A percentile compares a stretch with the other conserved stretches of the same genome.
Evolutionary conservation across 1,140 invertebrate genomes (phyloP).

Genomic region (Drosophila orosa): DNA sequence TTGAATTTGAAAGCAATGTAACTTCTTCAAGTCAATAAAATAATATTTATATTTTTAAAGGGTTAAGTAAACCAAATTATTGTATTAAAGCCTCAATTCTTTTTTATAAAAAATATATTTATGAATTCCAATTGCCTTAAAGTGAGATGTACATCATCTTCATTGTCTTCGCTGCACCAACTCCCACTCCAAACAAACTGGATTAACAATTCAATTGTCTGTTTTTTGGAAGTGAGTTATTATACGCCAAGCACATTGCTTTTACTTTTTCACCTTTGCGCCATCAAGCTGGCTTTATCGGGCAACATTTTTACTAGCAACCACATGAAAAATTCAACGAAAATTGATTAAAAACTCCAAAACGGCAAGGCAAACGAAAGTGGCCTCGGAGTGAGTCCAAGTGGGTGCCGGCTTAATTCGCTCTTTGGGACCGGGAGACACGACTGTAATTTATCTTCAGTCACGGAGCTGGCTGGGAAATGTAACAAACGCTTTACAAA

Average conservation of each 20-base stretch:
- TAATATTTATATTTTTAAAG: too few species aligned
- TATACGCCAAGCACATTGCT: slow-evolving; percentile 52
- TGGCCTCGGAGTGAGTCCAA: slow-evolving; percentile 15
- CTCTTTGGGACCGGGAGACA: slow-evolving; percentile 43
- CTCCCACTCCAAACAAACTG: neutral
- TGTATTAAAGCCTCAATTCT: too few species aligned
- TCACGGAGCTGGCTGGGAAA: slow-evolving; percentile 60
- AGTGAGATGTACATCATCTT: neutral
- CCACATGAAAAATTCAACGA: slow-evolving; percentile 78
- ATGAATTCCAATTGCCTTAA: neutral
- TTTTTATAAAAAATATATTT: neutral
- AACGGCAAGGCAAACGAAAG: slow-evolving; percentile 45
- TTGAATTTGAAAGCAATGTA: too few species aligned
- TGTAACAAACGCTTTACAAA: slow-evolving; percentile 75
- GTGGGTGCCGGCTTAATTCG: slow-evolving; percentile 60
- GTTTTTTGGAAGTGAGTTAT: slow-evolving; percentile 58
- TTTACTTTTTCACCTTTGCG: slow-evolving; percentile 65
- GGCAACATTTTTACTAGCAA: slow-evolving; percentile 67
- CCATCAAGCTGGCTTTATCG: slow-evolving; percentile 49
- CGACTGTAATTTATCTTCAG: slow-evolving; percentile 76
- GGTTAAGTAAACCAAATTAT: too few species aligned
- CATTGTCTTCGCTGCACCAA: neutral
- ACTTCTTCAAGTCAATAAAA: too few species aligned
- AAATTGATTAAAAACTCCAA: slow-evolving; percentile 82
- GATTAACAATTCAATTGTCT: slow-evolving; percentile 64